Percentiles rank a stretch among this genome's conserved stretches.
Conservation (phyloP, 37 sponge, comb jelly and placozoan genomes). For the Aplysina aerophoba region DNA sequence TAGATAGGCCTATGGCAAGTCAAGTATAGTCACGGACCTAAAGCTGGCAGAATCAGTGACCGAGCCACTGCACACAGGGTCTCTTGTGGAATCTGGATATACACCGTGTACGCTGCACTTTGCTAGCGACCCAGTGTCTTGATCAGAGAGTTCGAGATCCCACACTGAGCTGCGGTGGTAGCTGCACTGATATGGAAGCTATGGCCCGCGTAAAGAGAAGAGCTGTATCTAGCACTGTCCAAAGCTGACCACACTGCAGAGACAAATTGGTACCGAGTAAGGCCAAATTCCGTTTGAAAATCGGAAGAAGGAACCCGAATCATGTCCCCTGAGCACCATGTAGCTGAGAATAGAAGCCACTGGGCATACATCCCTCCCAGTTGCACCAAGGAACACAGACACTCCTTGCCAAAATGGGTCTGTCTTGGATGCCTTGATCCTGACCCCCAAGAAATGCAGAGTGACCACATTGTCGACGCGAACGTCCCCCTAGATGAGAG, state of each 20-base stretch:
- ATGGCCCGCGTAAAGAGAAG: slow-evolving; percentile 7
- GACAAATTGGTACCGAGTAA: neutral
- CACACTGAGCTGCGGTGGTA: neutral
- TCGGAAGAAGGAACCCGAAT: neutral
- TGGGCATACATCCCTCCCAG: neutral
- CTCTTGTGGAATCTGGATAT: neutral
- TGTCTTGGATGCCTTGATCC: slow-evolving; percentile 1
- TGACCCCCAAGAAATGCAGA: neutral
- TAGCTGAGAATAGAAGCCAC: neutral
- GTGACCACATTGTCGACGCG: neutral
- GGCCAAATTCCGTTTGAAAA: neutral
- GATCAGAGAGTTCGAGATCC: slow-evolving; percentile 8
- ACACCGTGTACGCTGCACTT: slow-evolving; percentile 1
- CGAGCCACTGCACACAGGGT: neutral
- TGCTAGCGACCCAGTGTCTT: slow-evolving; percentile 13
- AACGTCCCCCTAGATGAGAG: neutral
- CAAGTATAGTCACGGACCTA: too few relatives aligned
- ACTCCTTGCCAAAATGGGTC: neutral
- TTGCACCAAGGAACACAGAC: neutral
- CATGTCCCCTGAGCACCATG: neutral
- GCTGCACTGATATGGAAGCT: slow-evolving; percentile 20
- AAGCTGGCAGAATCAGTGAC: neutral
- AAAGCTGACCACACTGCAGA: neutral
- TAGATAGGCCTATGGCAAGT: too few relatives aligned
- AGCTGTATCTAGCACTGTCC: neutral